phyloP scores from a whole-genome alignment of 2,888 invertebrate genomes.

The Tiliacea aurago region DNA sequence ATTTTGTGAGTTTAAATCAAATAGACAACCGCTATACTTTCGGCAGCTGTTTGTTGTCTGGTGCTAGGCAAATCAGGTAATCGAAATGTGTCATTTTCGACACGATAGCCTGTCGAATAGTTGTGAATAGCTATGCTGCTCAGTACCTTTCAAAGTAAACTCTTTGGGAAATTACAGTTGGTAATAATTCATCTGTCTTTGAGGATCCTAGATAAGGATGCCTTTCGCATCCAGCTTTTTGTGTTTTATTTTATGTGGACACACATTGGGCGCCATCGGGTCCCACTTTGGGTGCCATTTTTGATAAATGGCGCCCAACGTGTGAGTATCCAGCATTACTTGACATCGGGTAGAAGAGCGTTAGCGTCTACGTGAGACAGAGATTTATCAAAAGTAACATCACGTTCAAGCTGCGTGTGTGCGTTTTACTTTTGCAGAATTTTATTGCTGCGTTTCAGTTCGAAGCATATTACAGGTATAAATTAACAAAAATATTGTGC shows the following conservation, averaged over 20 bases:
- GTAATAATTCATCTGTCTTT: neutral
- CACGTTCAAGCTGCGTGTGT: too few species aligned
- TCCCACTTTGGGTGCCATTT: neutral
- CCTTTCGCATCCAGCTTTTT: neutral
- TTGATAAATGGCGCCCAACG: neutral
- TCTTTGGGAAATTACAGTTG: neutral
- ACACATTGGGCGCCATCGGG: neutral
- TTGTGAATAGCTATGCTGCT: too few species aligned
- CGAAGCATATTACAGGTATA: neutral
- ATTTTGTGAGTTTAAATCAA: too few species aligned
- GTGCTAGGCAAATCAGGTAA: too few species aligned
- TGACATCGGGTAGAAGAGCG: neutral
- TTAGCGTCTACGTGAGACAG: too few species aligned
- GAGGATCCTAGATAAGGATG: too few species aligned
- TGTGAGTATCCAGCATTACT: neutral
- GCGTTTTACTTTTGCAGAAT: neutral
- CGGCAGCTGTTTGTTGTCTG: too few species aligned
- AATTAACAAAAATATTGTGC: neutral
- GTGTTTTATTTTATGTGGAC: neutral
- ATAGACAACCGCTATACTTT: too few species aligned
- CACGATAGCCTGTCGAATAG: too few species aligned
- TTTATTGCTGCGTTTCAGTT: too few species aligned
- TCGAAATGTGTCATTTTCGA: too few species aligned
- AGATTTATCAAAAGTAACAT: neutral
- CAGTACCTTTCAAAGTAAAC: neutral